Percentiles rank a stretch among this genome's conserved stretches.
Evolutionary conservation across 2,113 vertebrate species (phyloP).

Genomic region (Calyptommatus sinebrachiatus): DNA sequence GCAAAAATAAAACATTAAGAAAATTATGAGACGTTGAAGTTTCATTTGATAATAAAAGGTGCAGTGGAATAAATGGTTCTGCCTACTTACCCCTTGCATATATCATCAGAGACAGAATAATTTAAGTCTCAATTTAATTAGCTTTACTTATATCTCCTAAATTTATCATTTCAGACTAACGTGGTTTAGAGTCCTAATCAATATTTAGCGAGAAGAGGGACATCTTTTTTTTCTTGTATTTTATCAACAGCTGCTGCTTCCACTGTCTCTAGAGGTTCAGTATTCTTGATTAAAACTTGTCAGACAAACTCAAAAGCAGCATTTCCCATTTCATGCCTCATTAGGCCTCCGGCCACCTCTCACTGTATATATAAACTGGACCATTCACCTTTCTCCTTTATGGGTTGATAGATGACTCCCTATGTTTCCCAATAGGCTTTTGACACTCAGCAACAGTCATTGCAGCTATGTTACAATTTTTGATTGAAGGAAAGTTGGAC

Average conservation of each 20-base stretch:
- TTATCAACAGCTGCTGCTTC: not conserved
- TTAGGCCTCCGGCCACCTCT: conserved; percentile 15
- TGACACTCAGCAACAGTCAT: not conserved
- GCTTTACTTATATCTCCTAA: not conserved
- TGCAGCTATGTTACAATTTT: not conserved
- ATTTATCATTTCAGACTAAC: not conserved
- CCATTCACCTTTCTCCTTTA: not conserved
- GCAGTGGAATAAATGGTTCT: not conserved
- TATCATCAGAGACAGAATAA: not conserved
- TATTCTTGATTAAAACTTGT: conserved; percentile 2
- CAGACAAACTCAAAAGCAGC: conserved; percentile 26
- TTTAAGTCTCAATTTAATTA: not conserved
- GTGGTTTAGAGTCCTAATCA: not conserved
- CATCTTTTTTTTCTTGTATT: not conserved
- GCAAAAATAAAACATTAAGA: not conserved
- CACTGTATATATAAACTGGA: not conserved
- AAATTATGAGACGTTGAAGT: not conserved
- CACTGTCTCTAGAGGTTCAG: not conserved
- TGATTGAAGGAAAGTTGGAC: not conserved
- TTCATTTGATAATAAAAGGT: not conserved
- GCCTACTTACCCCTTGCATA: not conserved
- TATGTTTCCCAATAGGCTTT: not conserved
- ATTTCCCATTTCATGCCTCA: conserved; percentile 25
- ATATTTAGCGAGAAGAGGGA: not conserved
- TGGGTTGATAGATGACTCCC: conserved; percentile 4